phyloP scores from a whole-genome alignment of 2,797 vertebrate genomes.

The Ambastaia sidthimunki region DNA sequence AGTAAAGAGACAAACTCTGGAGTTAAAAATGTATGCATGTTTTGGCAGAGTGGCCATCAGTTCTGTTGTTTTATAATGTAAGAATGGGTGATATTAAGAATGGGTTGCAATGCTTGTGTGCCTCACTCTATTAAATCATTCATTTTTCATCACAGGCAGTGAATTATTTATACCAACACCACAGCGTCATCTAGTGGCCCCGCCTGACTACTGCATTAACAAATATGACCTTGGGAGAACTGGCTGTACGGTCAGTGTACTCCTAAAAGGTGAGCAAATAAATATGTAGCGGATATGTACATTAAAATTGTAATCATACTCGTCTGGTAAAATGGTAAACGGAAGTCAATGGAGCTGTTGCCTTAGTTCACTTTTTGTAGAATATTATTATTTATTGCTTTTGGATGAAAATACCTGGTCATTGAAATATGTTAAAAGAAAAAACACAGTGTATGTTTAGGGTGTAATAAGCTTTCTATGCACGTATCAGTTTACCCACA shows the following conservation, averaged over 20 bases:
- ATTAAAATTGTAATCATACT: neutral
- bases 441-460: no score
- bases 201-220: constrained; percentile 11
- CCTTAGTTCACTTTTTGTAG: no score
- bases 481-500: neutral
- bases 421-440: no score
- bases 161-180: constrained; percentile 45
- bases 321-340: no score
- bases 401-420: no score
- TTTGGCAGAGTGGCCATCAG: neutral
- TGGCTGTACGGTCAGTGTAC: neutral
- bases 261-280: neutral
- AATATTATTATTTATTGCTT: no score
- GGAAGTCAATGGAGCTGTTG: no score
- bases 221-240: constrained; percentile 40
- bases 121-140: neutral
- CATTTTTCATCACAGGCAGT: neutral
- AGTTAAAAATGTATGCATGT: neutral
- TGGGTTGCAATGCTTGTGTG: neutral
- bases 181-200: constrained; percentile 75
- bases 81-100: neutral
- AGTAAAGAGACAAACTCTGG: neutral
- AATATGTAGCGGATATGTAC: neutral
- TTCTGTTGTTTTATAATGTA: neutral
- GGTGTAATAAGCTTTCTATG: neutral